Conservation (phyloP, 1,140 invertebrate genomes). For the Hylaeus anthracinus region DNA sequence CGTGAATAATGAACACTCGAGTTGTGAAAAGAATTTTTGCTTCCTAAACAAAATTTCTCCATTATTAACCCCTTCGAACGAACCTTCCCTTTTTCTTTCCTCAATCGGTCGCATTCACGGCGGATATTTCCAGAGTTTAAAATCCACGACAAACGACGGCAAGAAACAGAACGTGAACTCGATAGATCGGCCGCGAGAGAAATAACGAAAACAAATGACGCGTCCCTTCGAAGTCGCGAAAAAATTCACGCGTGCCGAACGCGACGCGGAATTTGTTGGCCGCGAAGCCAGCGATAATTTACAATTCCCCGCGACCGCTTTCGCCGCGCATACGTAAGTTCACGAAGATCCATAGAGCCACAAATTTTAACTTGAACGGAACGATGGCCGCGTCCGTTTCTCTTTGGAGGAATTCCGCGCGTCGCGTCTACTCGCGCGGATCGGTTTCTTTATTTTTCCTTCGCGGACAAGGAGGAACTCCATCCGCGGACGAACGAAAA, state of each 20-base stretch:
- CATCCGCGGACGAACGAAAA: neutral
- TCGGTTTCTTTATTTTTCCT: neutral
- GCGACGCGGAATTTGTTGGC: slow-evolving; percentile 35
- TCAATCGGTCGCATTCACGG: no score
- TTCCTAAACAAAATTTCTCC: no score
- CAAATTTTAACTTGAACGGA: slow-evolving; percentile 6
- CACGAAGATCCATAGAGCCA: slow-evolving; percentile 10
- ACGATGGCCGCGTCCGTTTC: neutral
- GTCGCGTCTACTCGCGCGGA: neutral
- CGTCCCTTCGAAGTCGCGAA: neutral
- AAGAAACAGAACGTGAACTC: no score
- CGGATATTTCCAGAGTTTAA: no score
- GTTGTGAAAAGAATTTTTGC: no score
- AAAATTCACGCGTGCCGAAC: neutral
- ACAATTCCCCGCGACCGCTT: slow-evolving; percentile 14
- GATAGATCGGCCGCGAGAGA: no score
- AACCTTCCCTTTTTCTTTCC: no score
- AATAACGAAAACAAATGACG: neutral
- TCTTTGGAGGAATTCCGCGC: neutral
- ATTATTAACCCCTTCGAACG: no score
- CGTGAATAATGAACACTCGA: no score
- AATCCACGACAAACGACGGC: no score
- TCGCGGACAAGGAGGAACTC: neutral
- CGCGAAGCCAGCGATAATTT: slow-evolving; percentile 11
- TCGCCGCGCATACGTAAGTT: neutral